These are phyloP conservation scores for western clawed frog (Xenopus tropicalis) DNA, from an alignment of 2,113 vertebrate genomes.

Conservation along the genomic window DNA sequence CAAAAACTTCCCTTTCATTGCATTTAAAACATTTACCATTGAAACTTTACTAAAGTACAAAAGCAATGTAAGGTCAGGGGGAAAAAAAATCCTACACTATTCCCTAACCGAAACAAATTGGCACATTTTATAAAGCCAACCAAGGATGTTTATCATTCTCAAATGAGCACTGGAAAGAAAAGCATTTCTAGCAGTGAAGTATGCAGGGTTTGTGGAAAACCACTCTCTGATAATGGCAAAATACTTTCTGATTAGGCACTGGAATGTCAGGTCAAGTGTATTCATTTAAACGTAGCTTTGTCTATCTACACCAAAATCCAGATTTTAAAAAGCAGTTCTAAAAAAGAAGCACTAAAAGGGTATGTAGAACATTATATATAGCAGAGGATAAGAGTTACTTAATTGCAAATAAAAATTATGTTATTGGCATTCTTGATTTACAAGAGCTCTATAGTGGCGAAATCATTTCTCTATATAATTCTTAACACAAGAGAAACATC, in stretches of 20 bases:
- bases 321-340: not conserved
- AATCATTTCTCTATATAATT: no score
- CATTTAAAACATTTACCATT: not conserved
- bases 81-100: not conserved
- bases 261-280: conserved; percentile 18
- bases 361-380: no score
- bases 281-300: not conserved
- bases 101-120: conserved; percentile 2
- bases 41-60: not conserved
- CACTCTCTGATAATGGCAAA: not conserved
- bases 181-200: not conserved
- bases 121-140: not conserved
- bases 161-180: conserved; percentile 3
- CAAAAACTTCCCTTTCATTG: not conserved
- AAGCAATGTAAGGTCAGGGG: not conserved
- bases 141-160: not conserved
- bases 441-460: no score
- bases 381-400: no score
- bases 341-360: not conserved
- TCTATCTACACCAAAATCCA: not conserved
- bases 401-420: no score
- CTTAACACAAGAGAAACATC: no score
- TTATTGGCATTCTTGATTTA: no score
- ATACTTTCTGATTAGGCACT: conserved; percentile 9
- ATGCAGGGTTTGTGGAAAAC: not conserved